Percentiles rank a stretch among this genome's conserved stretches.
These are phyloP conservation scores for Drosophila suboccidentalis DNA, from an alignment of 2,888 invertebrate genomes.

Conservation along the genomic window DNA sequence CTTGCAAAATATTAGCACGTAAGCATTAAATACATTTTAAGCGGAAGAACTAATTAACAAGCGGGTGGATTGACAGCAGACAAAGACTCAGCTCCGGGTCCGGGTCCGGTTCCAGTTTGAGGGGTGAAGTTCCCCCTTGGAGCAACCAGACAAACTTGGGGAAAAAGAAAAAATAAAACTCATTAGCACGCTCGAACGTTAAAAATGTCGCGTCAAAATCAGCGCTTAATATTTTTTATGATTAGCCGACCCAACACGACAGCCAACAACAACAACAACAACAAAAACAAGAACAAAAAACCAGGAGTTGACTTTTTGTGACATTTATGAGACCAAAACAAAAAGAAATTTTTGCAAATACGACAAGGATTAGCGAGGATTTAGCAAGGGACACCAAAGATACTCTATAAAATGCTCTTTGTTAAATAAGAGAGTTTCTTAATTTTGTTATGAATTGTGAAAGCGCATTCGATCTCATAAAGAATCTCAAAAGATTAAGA, in stretches of 20 bases:
- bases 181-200: conserved; percentile 81
- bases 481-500: background rate
- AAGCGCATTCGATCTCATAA: background rate
- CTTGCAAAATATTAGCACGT: conserved; percentile 65
- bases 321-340: conserved; percentile 68
- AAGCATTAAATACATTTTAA: conserved; percentile 75
- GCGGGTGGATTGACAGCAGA: conserved; percentile 47
- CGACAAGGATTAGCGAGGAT: conserved; percentile 8
- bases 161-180: conserved; percentile 62
- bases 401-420: background rate
- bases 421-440: background rate
- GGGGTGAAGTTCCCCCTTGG: background rate
- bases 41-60: conserved; percentile 80
- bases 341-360: conserved; percentile 23
- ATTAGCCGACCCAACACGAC: conserved; percentile 55
- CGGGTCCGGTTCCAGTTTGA: background rate
- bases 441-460: background rate
- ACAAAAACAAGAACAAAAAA: background rate
- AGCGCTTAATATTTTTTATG: conserved; percentile 79
- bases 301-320: conserved; percentile 29
- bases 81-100: conserved; percentile 12
- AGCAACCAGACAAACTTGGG: conserved; percentile 49
- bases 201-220: conserved; percentile 80
- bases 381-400: background rate
- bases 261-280: conserved; percentile 5